Evolutionary conservation across 2,888 invertebrate genomes (phyloP), one percentile per base, ranked within the genome.

Genomic region (Caenorhabditis japonica): DNA sequence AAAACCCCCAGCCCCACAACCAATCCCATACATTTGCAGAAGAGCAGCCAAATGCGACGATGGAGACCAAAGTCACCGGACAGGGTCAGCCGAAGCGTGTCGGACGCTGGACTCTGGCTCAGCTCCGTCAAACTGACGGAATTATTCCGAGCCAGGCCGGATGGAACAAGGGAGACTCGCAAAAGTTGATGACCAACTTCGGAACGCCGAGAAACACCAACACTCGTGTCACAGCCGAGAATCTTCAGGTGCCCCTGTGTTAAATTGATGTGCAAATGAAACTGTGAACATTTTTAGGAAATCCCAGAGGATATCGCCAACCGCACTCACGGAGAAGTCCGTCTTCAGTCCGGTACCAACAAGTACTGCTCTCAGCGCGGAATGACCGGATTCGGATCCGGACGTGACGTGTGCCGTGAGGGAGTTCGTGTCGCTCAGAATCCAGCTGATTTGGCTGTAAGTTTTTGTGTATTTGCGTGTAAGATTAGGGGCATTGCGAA

Each of bases 141-240:
- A 87, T 87, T 75, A 88, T 87, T 76, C 87, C 88, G 56, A 79
- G 79, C 49, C 87, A 87, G 77, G 86, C 87, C 61, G 87, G 87
- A 76, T 88, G 88, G 88, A 87, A 87, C 82, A 87, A 84, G 83
- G 88, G 88, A 80, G 87, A 86, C 82, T 87, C 87, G 39, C 87
- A 87, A 75, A 87, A 86, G 79, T 62, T 85, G 79, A 88, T 88
- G 87, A 87, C 87, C 77, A 84, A 84, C 75, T 87, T 88, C 77
- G 87, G 87, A 72, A 87, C 87, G 30, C 87, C 87, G 30, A 80
- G 87, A 75, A 87, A 87, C 83, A 87, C 87, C 70, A 60, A 60
- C 60, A 82, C 83, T 25, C 72, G 82, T 34, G 82, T 87, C 72
- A 84, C 81, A 74, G 55, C 84, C 25, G 85, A 85, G 49, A 83